Evolutionary conservation across 2,797 vertebrate genomes (phyloP).

Genomic region (Hyperoplus lanceolatus): DNA sequence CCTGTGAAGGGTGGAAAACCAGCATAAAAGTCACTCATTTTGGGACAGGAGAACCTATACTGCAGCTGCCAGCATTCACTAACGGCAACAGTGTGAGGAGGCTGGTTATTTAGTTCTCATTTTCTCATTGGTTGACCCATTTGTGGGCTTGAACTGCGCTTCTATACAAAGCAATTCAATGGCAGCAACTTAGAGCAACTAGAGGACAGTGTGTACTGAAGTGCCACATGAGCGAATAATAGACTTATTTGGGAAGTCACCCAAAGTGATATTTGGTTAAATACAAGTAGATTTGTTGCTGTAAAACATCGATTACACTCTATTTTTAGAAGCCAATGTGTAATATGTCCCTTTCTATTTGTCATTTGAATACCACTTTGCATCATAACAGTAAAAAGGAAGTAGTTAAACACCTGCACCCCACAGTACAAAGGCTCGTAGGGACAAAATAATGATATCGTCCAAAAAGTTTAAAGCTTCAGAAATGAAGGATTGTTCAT

Average conservation of each 20-base stretch:
- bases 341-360: conserved; percentile 29
- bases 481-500: conserved; percentile 42
- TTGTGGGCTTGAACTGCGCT: conserved; percentile 41
- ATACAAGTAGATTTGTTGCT: conserved; percentile 38
- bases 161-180: conserved; percentile 42
- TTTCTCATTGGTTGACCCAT: conserved; percentile 58
- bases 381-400: conserved; percentile 45
- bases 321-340: conserved; percentile 39
- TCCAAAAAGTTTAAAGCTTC: conserved; percentile 17
- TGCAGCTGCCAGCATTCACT: conserved; percentile 66
- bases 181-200: conserved; percentile 29
- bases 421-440: conserved; percentile 27
- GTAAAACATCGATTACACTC: conserved; percentile 37
- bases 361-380: conserved; percentile 48
- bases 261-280: conserved; percentile 52
- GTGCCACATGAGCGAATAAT: conserved; percentile 52
- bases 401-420: conserved; percentile 33
- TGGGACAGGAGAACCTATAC: conserved; percentile 59
- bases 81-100: conserved; percentile 57
- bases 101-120: conserved; percentile 44
- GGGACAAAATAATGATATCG: conserved; percentile 40
- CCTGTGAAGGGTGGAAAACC: conserved; percentile 77
- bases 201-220: conserved; percentile 15
- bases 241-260: conserved; percentile 34
- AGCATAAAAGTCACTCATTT: conserved; percentile 60